Evolutionary conservation across 2,113 vertebrate species (phyloP).

Genomic region (Mormyrus lacerda): DNA sequence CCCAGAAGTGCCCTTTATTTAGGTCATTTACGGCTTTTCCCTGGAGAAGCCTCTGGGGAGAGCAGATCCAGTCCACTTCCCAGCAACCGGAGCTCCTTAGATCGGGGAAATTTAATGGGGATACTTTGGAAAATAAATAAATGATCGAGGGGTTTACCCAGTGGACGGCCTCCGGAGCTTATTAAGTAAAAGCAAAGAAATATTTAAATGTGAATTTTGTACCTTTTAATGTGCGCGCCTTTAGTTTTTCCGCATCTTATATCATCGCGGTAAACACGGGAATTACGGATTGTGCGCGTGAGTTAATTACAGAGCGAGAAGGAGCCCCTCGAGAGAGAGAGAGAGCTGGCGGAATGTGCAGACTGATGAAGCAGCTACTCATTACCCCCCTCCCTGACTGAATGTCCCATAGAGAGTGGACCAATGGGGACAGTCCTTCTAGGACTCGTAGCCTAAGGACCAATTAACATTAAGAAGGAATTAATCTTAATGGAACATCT

Average conservation of each 20-base stretch:
- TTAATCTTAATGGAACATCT: slow-evolving; percentile 64
- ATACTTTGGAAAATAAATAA: slow-evolving; percentile 25
- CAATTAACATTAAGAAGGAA: slow-evolving; percentile 69
- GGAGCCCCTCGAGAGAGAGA: slow-evolving; percentile 27
- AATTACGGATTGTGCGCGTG: slow-evolving; percentile 38
- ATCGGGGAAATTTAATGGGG: slow-evolving; percentile 18
- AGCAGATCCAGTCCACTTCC: slow-evolving; percentile 6
- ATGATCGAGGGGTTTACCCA: slow-evolving; percentile 53
- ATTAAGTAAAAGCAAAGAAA: slow-evolving; percentile 14
- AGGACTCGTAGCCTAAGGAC: slow-evolving; percentile 55
- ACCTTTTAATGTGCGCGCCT: slow-evolving; percentile 22
- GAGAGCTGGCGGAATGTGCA: slow-evolving; percentile 35
- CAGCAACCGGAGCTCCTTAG: slow-evolving; percentile 24
- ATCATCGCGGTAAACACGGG: slow-evolving; percentile 32
- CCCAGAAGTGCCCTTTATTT: slow-evolving; percentile 72
- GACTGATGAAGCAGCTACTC: slow-evolving; percentile 30
- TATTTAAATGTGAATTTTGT: slow-evolving; percentile 23
- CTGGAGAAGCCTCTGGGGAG: not conserved
- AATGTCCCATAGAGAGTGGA: not conserved
- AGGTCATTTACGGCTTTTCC: slow-evolving; percentile 70
- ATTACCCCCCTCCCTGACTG: slow-evolving; percentile 33
- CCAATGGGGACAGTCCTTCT: slow-evolving; percentile 37
- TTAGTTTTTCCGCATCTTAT: slow-evolving; percentile 37
- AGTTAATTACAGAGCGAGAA: slow-evolving; percentile 35
- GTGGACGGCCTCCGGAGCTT: slow-evolving; percentile 10